Percentiles rank a stretch among this genome's conserved stretches.
phyloP scores from a whole-genome alignment of 2,888 invertebrate genomes.

The Dryococelus australis region DNA sequence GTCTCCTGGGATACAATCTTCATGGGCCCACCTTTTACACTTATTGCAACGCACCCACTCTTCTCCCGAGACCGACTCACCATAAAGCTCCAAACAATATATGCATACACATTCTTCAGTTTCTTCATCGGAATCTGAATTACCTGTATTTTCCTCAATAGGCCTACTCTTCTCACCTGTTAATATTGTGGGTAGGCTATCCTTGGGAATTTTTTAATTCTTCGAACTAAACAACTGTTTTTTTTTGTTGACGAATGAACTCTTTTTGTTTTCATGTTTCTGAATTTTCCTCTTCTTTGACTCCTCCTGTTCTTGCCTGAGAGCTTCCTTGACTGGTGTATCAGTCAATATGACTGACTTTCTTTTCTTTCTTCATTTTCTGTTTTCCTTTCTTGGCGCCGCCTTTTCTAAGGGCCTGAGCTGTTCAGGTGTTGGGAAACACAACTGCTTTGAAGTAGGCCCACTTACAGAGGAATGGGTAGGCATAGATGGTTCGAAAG shows the following conservation, averaged over 20 bases:
- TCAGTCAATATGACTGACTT: conserved; percentile 28
- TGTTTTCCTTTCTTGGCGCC: not conserved
- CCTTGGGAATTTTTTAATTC: not conserved
- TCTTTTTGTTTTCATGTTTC: not conserved
- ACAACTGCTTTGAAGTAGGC: not conserved
- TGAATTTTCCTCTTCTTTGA: not conserved
- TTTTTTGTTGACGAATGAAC: not conserved
- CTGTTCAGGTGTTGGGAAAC: conserved; percentile 19
- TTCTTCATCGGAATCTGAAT: not conserved
- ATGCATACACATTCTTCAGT: conserved; percentile 29
- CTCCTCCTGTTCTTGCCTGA: not conserved
- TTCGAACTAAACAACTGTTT: not conserved
- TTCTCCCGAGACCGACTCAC: conserved; percentile 13
- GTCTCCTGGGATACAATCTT: conserved; percentile 13
- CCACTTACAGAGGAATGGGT: not conserved
- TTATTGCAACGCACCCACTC: conserved; percentile 12
- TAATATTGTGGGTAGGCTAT: not conserved
- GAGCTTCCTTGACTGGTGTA: conserved; percentile 4
- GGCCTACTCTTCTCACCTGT: not conserved
- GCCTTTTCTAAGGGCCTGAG: conserved; percentile 11
- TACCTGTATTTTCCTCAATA: not conserved
- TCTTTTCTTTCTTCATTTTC: not conserved
- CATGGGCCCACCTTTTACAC: conserved; percentile 21
- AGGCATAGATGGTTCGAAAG: not conserved
- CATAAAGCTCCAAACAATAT: conserved; percentile 19